Conservation (phyloP, 1,140 invertebrate species). For the Trialeurodes vaporariorum region DNA sequence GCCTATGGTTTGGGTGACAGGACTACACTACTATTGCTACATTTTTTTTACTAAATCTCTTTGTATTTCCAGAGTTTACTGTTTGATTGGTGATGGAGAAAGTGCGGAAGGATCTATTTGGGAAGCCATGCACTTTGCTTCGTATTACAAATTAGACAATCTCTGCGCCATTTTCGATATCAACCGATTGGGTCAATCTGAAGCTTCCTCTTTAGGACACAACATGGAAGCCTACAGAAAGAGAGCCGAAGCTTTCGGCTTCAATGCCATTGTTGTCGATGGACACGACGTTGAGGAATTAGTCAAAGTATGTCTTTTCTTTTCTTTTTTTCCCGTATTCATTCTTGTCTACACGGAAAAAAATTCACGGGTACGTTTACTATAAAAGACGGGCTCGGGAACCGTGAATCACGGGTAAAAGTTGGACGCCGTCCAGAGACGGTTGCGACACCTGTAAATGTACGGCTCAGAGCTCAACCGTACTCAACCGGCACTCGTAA, state of each 20-base stretch:
- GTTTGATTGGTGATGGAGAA: constrained; percentile 94
- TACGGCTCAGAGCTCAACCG: too few species aligned
- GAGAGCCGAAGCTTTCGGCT: constrained; percentile 83
- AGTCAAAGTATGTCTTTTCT: constrained; percentile 45
- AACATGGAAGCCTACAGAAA: constrained; percentile 81
- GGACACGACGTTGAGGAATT: constrained; percentile 90
- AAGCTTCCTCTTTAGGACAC: constrained; percentile 85
- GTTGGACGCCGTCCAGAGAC: too few species aligned
- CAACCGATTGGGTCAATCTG: constrained; percentile 94
- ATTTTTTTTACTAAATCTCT: too few species aligned
- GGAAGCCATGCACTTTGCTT: constrained; percentile 94
- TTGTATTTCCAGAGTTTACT: constrained; percentile 77
- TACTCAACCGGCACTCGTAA: too few species aligned
- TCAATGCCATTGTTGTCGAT: constrained; percentile 86
- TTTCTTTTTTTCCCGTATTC: too few species aligned
- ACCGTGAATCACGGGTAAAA: too few species aligned
- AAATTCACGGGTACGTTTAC: too few species aligned
- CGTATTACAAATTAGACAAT: constrained; percentile 92
- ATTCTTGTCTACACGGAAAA: too few species aligned
- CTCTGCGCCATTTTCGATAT: constrained; percentile 94
- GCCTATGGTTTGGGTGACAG: too few species aligned
- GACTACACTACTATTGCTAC: too few species aligned
- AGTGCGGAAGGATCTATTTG: constrained; percentile 96
- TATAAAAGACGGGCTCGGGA: too few species aligned
- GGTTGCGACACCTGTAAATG: too few species aligned